A percentile compares a stretch with the other conserved stretches of the same genome.
phyloP scores from a whole-genome alignment of 2,113 vertebrate genomes.

The Mesocricetus auratus region DNA sequence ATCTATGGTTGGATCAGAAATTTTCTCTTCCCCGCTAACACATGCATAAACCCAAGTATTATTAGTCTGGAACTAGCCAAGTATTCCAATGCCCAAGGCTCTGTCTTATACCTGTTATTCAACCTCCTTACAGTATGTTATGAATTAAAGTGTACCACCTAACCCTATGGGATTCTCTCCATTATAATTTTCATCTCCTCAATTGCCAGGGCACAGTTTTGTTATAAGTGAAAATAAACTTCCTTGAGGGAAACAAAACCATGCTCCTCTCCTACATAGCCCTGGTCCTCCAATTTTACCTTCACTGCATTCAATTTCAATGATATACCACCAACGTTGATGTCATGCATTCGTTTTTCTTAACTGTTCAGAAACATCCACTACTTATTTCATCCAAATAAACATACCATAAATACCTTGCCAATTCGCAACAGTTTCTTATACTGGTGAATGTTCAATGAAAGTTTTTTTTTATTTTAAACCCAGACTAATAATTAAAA shows the following conservation, averaged over 20 bases:
- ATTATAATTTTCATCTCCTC: background rate
- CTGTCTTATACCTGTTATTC: background rate
- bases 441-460: background rate
- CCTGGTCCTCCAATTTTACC: background rate
- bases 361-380: background rate
- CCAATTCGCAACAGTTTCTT: background rate
- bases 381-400: background rate
- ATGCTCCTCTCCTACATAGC: background rate
- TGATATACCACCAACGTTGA: background rate
- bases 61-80: background rate
- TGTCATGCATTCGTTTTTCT: background rate
- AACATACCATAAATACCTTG: background rate
- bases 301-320: background rate
- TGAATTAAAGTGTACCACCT: background rate
- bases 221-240: background rate
- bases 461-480: background rate
- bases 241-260: background rate
- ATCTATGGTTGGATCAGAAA: background rate
- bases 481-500: conserved; percentile 39
- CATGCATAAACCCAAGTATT: background rate
- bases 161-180: background rate
- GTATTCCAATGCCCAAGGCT: background rate
- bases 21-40: background rate
- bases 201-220: background rate
- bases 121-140: background rate